These are phyloP conservation scores for Coenonympha arcania DNA, from an alignment of 2,888 invertebrate genomes.

Conservation along the genomic window DNA sequence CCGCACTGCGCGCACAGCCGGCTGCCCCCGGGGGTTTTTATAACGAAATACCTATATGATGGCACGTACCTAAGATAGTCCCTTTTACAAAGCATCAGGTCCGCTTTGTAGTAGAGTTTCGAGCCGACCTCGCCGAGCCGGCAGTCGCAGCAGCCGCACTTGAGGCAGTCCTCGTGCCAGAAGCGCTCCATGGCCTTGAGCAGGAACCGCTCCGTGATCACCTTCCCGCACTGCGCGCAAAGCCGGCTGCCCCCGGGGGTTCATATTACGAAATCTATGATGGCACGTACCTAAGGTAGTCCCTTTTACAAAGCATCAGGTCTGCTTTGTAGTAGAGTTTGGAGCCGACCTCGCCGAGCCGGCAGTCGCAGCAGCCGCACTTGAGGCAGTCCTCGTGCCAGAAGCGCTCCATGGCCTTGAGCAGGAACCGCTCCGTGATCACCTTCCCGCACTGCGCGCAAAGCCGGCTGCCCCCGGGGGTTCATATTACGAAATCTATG, in stretches of 20 bases:
- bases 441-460: slow-evolving; percentile 90
- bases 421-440: slow-evolving; percentile 86
- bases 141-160: slow-evolving; percentile 94
- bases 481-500: too few relatives aligned
- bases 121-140: slow-evolving; percentile 94
- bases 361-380: slow-evolving; percentile 93
- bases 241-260: slow-evolving; percentile 71
- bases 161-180: slow-evolving; percentile 96
- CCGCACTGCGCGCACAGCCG: slow-evolving; percentile 89
- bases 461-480: slow-evolving; percentile 70
- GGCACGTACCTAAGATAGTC: slow-evolving; percentile 87
- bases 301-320: slow-evolving; percentile 91
- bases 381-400: slow-evolving; percentile 97
- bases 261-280: too few relatives aligned
- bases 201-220: slow-evolving; percentile 86
- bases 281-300: slow-evolving; percentile 86
- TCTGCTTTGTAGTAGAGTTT: slow-evolving; percentile 93
- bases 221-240: slow-evolving; percentile 89
- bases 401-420: slow-evolving; percentile 89
- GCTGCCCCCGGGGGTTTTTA: slow-evolving; percentile 53
- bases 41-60: too few relatives aligned
- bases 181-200: slow-evolving; percentile 90
- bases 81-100: slow-evolving; percentile 91
- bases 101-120: slow-evolving; percentile 91
- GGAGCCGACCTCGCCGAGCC: slow-evolving; percentile 93